These are phyloP conservation scores for Caenorhabditis tropicalis DNA, from an alignment of 1,140 invertebrate genomes.

Conservation along the genomic window DNA sequence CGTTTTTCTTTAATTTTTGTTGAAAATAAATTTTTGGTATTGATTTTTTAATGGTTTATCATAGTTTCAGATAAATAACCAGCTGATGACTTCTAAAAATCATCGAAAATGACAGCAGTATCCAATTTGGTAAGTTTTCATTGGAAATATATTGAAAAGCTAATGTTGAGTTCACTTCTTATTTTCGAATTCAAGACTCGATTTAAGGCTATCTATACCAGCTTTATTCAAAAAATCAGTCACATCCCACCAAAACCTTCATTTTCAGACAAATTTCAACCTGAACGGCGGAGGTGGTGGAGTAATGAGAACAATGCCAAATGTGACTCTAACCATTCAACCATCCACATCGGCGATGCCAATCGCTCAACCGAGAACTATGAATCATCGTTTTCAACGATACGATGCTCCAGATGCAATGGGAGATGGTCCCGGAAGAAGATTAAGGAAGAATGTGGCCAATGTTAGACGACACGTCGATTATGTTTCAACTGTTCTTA, in stretches of 20 bases:
- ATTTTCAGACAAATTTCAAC: background rate
- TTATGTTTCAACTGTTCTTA: slow-evolving; percentile 58
- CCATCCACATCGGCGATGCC: background rate
- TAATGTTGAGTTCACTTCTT: too few relatives aligned
- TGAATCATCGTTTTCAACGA: background rate
- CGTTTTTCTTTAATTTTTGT: too few relatives aligned
- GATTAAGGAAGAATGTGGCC: slow-evolving; percentile 59
- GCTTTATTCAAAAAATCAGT: too few relatives aligned
- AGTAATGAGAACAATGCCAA: background rate
- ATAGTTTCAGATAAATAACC: background rate
- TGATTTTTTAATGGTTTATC: background rate
- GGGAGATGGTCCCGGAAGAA: slow-evolving; percentile 52
- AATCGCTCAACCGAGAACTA: background rate
- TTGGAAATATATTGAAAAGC: background rate
- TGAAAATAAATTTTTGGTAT: too few relatives aligned
- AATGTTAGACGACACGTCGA: slow-evolving; percentile 60
- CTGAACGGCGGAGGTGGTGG: background rate
- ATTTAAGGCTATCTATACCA: too few relatives aligned
- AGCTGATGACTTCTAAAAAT: background rate
- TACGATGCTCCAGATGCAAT: slow-evolving; percentile 28
- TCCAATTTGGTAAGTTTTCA: slow-evolving; percentile 25
- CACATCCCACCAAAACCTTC: background rate
- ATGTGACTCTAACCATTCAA: slow-evolving; percentile 18
- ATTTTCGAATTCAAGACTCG: too few relatives aligned
- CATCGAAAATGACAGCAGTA: background rate